Base-by-base conservation (phyloP, 2,888 invertebrate genomes). In the Rotaria sp. region DNA sequence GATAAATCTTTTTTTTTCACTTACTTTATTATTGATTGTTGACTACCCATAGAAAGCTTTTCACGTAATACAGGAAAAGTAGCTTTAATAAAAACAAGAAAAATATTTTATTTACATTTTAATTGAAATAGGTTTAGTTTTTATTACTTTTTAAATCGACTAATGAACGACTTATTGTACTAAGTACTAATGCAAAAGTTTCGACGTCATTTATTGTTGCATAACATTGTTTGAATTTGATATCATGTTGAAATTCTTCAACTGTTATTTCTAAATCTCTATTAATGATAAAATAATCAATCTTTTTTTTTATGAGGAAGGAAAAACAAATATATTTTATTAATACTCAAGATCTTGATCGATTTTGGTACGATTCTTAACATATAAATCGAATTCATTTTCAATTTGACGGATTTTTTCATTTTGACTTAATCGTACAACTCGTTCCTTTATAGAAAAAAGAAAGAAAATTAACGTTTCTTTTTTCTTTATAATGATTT, bases 181-280 rank as follows among this genome's bases (percentile, higher is more conserved):
- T 92, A 24, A 92, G 89, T 35, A 90, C 88, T 13, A 91, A 88
- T 0, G 92, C 92, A 90, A 98, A 96, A 89, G 95, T 94, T 90
- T 98, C 97, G 15, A 98, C 96, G 90, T 99, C 98, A 0, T 94
- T 94, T 95, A 97, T 96, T 90, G 96, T 96, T n/a, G 99, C 96
- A 57, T 97, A 94, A 50, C 96, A 96, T 90, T 97, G 95, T 90
- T 96, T 94, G 91, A 96, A 96, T 88, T 99, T 96, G 3, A 99
- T 98, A 91, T 97, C 96, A 84, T 95, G 95, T 85, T 98, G 94
- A 85, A 98, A 93, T 89, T 96, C 95, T 91, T 99, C 98, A 5
- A 99, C 97, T 0, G 96, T 95, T 41, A 94, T 94, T 92, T 98
- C 98, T 88, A 99, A 93, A 90, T 96, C 96, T 89, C 94, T 94